Evolutionary conservation across 1,140 invertebrate species (phyloP).

Genomic region (Melitaea cinxia): DNA sequence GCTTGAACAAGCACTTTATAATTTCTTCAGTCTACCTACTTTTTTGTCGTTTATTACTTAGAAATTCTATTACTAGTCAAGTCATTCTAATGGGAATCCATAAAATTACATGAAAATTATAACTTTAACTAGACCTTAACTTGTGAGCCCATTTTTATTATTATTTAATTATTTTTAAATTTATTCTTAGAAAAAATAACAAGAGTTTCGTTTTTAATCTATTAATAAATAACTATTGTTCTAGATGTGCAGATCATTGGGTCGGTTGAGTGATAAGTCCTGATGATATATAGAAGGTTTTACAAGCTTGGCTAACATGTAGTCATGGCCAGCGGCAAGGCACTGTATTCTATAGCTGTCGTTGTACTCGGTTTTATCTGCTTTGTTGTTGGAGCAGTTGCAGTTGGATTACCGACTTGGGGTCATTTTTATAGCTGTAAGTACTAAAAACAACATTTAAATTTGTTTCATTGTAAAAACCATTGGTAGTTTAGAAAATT

Average conservation of each 20-base stretch:
- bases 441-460: conserved; percentile 43
- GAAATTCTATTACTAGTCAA: not conserved
- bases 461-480: not conserved
- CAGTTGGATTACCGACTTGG: conserved; percentile 89
- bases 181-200: not conserved
- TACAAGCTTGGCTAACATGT: conserved; percentile 69
- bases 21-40: conserved; percentile 27
- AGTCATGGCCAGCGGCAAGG: conserved; percentile 81
- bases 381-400: conserved; percentile 88
- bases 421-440: conserved; percentile 88
- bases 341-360: conserved; percentile 87
- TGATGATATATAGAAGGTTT: conserved; percentile 58
- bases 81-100: conserved; percentile 37
- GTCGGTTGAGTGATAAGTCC: conserved; percentile 39
- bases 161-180: not conserved
- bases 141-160: not conserved
- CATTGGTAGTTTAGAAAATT: no score
- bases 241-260: conserved; percentile 43
- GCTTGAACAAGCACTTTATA: conserved; percentile 45
- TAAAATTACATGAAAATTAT: conserved; percentile 11
- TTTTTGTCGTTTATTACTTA: conserved; percentile 1
- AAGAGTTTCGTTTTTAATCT: not conserved
- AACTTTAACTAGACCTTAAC: conserved; percentile 12
- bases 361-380: conserved; percentile 89
- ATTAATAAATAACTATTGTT: conserved; percentile 20